Percentiles rank a stretch among this genome's conserved stretches.
Evolutionary conservation across 2,797 vertebrate species (phyloP).

Genomic region (Argya squamiceps): DNA sequence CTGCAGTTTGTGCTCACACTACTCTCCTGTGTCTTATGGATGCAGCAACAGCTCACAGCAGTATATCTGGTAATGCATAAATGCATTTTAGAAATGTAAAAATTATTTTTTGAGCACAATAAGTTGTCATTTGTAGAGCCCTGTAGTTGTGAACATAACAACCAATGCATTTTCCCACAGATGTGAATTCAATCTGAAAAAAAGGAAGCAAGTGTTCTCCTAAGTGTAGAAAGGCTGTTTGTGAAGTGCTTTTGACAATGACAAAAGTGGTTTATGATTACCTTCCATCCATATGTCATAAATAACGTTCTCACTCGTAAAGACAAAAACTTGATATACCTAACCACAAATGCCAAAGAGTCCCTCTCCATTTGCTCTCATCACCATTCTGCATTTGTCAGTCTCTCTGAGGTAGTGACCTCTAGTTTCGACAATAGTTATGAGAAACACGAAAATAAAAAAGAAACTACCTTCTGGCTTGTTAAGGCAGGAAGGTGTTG

Average conservation of each 20-base stretch:
- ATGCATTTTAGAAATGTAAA: not conserved
- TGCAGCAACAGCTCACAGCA: not conserved
- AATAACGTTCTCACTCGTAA: not conserved
- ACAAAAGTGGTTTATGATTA: not conserved
- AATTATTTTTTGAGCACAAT: not conserved
- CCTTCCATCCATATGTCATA: not conserved
- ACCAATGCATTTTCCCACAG: not conserved
- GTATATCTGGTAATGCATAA: not conserved
- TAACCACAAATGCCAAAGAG: not conserved
- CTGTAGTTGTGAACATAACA: not conserved
- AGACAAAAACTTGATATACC: slow-evolving; percentile 1
- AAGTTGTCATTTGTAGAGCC: not conserved
- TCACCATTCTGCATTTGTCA: not conserved
- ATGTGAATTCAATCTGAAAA: not conserved
- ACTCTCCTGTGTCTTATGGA: not conserved
- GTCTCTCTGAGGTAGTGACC: not conserved
- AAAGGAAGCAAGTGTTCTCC: not conserved
- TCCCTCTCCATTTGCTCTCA: not conserved
- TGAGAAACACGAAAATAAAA: not conserved
- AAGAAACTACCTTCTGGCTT: not conserved
- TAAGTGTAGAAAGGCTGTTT: not conserved
- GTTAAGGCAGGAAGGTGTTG: not conserved
- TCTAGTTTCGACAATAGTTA: not conserved
- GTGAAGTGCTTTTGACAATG: not conserved
- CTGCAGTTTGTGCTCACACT: not conserved